Evolutionary conservation across 2,113 vertebrate genomes (phyloP).

Genomic region (Sprattus sprattus): DNA sequence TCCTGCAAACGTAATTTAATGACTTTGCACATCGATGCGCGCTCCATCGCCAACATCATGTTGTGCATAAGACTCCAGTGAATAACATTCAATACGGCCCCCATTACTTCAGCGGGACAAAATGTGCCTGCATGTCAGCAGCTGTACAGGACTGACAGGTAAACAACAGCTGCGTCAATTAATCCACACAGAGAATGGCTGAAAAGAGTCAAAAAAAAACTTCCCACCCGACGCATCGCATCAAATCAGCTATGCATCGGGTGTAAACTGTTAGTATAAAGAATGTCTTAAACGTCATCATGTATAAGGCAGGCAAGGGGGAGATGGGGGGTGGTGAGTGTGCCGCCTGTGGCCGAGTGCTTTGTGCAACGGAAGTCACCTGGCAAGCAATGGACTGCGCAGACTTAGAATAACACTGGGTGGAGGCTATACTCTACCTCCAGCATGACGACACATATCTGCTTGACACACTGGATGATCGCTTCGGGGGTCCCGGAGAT

Average conservation of each 20-base stretch:
- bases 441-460: slow-evolving; percentile 99
- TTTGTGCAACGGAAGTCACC: background rate
- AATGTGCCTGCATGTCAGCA: background rate
- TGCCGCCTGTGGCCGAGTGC: background rate
- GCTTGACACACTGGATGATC: slow-evolving; percentile 98
- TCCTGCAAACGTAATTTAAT: background rate
- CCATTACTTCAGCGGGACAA: background rate
- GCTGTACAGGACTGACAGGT: background rate
- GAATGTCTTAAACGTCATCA: background rate
- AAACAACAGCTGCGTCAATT: background rate
- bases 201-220: background rate
- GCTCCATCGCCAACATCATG: background rate
- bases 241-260: background rate
- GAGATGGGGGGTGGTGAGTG: background rate
- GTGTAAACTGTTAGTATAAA: background rate
- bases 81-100: background rate
- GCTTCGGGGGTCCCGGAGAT: slow-evolving; percentile 97
- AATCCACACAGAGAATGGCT: background rate
- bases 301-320: background rate
- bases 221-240: background rate
- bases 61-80: background rate
- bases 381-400: background rate
- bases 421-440: slow-evolving; percentile 80
- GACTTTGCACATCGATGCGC: background rate
- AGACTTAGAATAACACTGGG: background rate